These are phyloP conservation scores for Scolopax mira DNA, from an alignment of 2,113 vertebrate genomes.

Conservation along the genomic window DNA sequence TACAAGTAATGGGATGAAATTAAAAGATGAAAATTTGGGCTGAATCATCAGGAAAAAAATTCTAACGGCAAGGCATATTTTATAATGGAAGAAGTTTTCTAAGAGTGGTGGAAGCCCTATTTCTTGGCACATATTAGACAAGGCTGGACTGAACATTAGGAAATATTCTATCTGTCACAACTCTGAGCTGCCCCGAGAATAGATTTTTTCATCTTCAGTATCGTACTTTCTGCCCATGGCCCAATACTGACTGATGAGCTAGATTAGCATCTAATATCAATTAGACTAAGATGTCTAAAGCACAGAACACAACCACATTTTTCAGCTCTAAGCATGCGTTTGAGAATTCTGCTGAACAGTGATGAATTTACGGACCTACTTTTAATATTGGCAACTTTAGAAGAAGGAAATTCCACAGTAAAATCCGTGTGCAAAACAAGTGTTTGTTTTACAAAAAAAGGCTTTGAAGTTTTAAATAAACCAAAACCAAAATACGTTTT, in stretches of 20 bases:
- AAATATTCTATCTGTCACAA: constrained; percentile 7
- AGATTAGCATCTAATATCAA: neutral
- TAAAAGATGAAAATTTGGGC: constrained; percentile 26
- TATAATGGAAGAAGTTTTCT: constrained; percentile 15
- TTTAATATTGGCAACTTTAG: neutral
- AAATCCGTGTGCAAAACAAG: neutral
- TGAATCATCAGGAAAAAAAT: constrained; percentile 49
- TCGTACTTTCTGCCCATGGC: neutral
- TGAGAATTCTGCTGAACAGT: neutral
- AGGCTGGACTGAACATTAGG: neutral
- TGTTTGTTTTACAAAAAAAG: neutral
- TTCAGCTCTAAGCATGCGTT: neutral
- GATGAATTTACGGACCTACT: neutral
- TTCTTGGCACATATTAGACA: constrained; percentile 17
- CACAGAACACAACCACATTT: neutral
- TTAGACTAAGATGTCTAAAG: neutral
- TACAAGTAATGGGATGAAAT: constrained; percentile 31
- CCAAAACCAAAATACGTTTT: neutral
- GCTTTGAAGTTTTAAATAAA: neutral
- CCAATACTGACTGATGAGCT: neutral
- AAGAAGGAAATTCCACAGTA: neutral
- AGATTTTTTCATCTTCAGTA: neutral
- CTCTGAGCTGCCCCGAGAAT: neutral
- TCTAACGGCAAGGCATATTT: constrained; percentile 6
- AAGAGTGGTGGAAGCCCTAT: neutral